Conservation (phyloP, 2,888 invertebrate species). For the Apamea crenata region DNA sequence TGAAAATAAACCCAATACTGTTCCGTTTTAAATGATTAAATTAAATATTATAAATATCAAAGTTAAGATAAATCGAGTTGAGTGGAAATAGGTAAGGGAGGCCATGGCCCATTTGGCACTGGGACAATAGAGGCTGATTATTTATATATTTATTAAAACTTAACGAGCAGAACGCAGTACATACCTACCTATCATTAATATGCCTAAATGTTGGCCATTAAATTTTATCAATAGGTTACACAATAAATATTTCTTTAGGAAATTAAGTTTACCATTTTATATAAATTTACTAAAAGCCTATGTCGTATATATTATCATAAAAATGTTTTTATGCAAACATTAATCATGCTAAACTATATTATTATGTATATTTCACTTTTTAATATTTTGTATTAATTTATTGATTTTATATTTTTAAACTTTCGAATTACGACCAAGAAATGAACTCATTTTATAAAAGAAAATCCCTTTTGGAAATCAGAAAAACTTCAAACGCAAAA, state of each 20-base stretch:
- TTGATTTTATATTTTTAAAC: neutral
- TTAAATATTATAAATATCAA: too few species aligned
- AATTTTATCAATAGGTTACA: neutral
- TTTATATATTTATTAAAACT: too few species aligned
- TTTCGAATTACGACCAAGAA: neutral
- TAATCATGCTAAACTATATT: neutral
- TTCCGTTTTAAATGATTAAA: too few species aligned
- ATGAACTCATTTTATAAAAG: neutral
- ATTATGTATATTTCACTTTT: neutral
- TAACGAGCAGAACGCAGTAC: neutral
- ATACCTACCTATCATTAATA: neutral
- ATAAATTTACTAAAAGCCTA: neutral
- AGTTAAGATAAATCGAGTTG: too few species aligned
- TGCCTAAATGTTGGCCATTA: too few species aligned
- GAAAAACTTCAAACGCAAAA: neutral
- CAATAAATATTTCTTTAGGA: neutral
- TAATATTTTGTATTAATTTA: constrained; percentile 7
- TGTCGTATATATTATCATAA: neutral
- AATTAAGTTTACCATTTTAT: neutral
- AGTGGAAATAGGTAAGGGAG: too few species aligned
- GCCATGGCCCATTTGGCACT: too few species aligned
- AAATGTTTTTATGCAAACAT: neutral
- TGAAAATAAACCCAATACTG: too few species aligned
- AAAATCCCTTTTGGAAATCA: neutral
- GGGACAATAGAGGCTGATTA: too few species aligned